These are phyloP conservation scores for Drosophila mettleri DNA, from an alignment of 2,888 invertebrate genomes.

Conservation along the genomic window DNA sequence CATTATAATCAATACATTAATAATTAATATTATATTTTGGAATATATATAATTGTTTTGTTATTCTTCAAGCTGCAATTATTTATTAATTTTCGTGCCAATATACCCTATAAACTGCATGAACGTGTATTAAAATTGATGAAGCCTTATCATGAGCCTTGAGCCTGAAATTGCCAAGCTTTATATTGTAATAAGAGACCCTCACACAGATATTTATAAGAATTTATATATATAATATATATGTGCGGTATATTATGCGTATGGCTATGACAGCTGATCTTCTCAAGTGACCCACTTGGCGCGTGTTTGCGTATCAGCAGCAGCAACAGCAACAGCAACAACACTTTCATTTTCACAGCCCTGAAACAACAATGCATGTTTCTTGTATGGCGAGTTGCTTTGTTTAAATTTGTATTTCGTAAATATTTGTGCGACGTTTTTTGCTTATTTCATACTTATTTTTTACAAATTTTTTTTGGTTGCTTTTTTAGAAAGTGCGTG, in stretches of 20 bases:
- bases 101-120: neutral
- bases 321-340: conserved; percentile 49
- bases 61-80: too few relatives aligned
- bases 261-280: conserved; percentile 72
- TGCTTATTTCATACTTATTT: conserved; percentile 24
- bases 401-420: conserved; percentile 70
- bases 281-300: conserved; percentile 79
- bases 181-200: conserved; percentile 13
- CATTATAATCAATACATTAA: neutral
- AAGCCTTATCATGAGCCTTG: conserved; percentile 63
- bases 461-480: conserved; percentile 19
- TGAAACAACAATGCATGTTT: conserved; percentile 63
- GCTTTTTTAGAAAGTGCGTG: conserved; percentile 78
- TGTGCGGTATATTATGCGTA: conserved; percentile 10
- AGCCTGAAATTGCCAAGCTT: conserved; percentile 65
- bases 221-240: conserved; percentile 11
- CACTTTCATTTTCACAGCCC: conserved; percentile 76
- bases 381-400: conserved; percentile 66
- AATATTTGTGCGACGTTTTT: conserved; percentile 64
- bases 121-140: conserved; percentile 11
- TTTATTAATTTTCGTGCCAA: too few relatives aligned
- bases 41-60: too few relatives aligned
- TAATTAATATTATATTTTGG: too few relatives aligned
- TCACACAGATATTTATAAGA: conserved; percentile 9
- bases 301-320: conserved; percentile 59